phyloP scores from a whole-genome alignment of 2,888 invertebrate genomes.

The Leistus spinibarbis region DNA sequence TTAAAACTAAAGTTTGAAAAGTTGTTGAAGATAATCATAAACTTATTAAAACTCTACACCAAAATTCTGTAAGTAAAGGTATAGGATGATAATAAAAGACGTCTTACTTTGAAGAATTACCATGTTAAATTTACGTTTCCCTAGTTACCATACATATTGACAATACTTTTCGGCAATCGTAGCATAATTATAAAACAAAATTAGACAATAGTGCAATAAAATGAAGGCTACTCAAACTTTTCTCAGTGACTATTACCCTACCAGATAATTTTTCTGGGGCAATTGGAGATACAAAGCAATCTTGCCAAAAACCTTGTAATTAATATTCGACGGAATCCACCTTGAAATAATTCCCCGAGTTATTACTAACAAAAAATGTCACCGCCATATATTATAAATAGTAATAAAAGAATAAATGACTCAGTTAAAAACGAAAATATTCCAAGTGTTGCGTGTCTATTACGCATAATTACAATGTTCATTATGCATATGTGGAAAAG shows the following conservation, averaged over 20 bases:
- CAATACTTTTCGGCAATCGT: too few relatives aligned
- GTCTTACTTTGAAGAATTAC: too few relatives aligned
- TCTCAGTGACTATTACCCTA: too few relatives aligned
- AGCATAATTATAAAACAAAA: too few relatives aligned
- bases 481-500: background rate
- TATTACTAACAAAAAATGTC: background rate
- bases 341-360: too few relatives aligned
- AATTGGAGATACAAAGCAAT: background rate
- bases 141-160: too few relatives aligned
- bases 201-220: too few relatives aligned
- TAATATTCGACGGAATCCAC: background rate
- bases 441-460: conserved; percentile 1
- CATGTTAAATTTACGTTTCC: too few relatives aligned
- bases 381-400: background rate
- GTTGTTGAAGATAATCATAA: background rate
- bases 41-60: background rate
- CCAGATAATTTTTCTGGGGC: background rate
- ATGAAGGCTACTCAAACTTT: too few relatives aligned
- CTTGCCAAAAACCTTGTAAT: background rate
- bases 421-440: background rate
- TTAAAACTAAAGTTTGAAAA: too few relatives aligned
- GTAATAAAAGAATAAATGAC: background rate
- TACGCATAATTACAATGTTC: background rate
- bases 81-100: too few relatives aligned
- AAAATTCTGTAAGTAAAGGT: too few relatives aligned